phyloP scores from a whole-genome alignment of 1,140 invertebrate species.

The Drosophila melanogaster region DNA sequence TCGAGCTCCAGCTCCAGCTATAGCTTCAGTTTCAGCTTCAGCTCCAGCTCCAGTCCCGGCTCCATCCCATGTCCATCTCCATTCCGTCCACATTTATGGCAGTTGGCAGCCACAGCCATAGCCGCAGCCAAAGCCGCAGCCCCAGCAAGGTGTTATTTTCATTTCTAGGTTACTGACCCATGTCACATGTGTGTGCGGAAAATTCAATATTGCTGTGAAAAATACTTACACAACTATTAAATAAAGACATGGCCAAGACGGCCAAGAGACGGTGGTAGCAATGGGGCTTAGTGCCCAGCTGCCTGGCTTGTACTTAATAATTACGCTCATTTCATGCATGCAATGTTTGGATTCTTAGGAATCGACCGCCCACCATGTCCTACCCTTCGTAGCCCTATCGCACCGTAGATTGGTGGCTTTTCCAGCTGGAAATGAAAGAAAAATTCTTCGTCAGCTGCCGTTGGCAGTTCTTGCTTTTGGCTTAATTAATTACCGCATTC shows the following conservation, averaged over 20 bases:
- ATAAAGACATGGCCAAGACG: slow-evolving; percentile 68
- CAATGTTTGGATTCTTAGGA: slow-evolving; percentile 78
- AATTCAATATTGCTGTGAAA: slow-evolving; percentile 83
- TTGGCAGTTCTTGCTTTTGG: slow-evolving; percentile 61
- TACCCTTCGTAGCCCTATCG: slow-evolving; percentile 28
- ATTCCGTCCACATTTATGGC: slow-evolving; percentile 78
- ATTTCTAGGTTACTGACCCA: slow-evolving; percentile 82
- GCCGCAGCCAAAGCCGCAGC: slow-evolving; percentile 30
- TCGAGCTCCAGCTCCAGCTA: slow-evolving; percentile 9
- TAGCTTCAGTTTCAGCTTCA: slow-evolving; percentile 13
- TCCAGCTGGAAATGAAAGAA: slow-evolving; percentile 77
- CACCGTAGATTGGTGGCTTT: slow-evolving; percentile 45
- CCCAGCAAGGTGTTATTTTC: slow-evolving; percentile 78
- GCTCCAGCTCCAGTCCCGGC: slow-evolving; percentile 13
- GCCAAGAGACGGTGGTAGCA: slow-evolving; percentile 1
- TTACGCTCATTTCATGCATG: slow-evolving; percentile 82
- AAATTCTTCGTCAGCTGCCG: slow-evolving; percentile 75
- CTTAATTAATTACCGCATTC: slow-evolving; percentile 81
- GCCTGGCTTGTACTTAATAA: slow-evolving; percentile 74
- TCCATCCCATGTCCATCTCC: slow-evolving; percentile 56
- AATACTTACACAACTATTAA: slow-evolving; percentile 82
- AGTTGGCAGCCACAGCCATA: slow-evolving; percentile 56
- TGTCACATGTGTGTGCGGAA: slow-evolving; percentile 80
- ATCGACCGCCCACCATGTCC: slow-evolving; percentile 60
- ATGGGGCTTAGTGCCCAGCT: slow-evolving; percentile 50